Percentiles rank a stretch among this genome's conserved stretches.
Conservation (phyloP, 2,888 invertebrate species). For the Mesoligia furuncula region DNA sequence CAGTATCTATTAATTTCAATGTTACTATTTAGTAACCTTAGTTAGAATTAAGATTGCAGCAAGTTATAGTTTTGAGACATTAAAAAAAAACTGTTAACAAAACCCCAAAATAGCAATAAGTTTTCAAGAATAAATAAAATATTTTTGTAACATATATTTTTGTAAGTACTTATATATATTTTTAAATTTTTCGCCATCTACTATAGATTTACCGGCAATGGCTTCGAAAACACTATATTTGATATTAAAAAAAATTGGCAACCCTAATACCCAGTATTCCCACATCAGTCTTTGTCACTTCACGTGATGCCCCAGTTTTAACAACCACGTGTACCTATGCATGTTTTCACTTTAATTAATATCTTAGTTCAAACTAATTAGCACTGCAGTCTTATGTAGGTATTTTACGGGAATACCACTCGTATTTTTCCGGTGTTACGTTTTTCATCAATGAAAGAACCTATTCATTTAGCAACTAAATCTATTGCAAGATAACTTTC, state of each 20-base stretch:
- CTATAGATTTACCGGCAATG: background rate
- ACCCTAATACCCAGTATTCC: background rate
- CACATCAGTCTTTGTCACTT: background rate
- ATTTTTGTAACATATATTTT: too few species aligned
- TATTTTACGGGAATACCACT: conserved; percentile 6
- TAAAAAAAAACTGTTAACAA: too few species aligned
- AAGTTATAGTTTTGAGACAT: background rate
- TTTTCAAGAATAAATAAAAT: too few species aligned
- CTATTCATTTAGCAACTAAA: conserved; percentile 16
- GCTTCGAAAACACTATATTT: too few species aligned
- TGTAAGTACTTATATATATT: too few species aligned
- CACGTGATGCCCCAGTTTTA: background rate
- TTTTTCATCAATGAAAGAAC: conserved; percentile 18
- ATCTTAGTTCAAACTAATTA: conserved; percentile 47
- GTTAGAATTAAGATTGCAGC: background rate
- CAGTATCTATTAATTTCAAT: too few species aligned
- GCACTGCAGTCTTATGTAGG: conserved; percentile 21
- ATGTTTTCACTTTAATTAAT: conserved; percentile 35
- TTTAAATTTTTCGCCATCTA: background rate
- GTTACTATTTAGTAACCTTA: background rate
- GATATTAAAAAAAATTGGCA: background rate
- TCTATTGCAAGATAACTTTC: background rate
- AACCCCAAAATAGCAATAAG: too few species aligned
- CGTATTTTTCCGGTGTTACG: conserved; percentile 35
- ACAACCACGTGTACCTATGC: background rate